These are phyloP conservation scores for Phragmatobia fuliginosa DNA, from an alignment of 2,888 invertebrate species.

Conservation along the genomic window DNA sequence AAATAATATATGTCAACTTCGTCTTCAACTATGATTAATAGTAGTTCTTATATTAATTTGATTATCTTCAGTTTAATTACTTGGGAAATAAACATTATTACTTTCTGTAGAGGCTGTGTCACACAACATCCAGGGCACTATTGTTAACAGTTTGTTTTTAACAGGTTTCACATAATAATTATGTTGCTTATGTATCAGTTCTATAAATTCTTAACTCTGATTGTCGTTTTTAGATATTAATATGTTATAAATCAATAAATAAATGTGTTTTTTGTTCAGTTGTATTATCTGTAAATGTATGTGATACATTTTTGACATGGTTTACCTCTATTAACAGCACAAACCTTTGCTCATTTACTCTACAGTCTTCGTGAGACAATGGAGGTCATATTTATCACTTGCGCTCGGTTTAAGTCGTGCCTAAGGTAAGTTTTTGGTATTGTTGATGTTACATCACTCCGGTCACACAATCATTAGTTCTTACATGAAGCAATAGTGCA, in stretches of 20 bases:
- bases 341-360: no score
- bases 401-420: no score
- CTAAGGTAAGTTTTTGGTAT: no score
- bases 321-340: no score
- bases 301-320: no score
- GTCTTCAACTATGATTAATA: constrained; percentile 18
- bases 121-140: constrained; percentile 22
- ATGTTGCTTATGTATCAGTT: constrained; percentile 42
- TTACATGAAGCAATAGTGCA: no score
- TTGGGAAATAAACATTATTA: constrained; percentile 19
- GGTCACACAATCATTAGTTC: no score
- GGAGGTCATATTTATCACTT: no score
- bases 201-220: constrained; percentile 38
- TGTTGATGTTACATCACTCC: no score
- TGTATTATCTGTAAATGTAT: constrained; percentile 18
- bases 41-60: constrained; percentile 24
- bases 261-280: constrained; percentile 42
- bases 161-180: constrained; percentile 16
- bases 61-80: not conserved
- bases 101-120: constrained; percentile 20
- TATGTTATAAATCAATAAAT: constrained; percentile 53
- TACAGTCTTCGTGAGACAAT: no score
- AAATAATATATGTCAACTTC: constrained; percentile 25
- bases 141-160: constrained; percentile 44
- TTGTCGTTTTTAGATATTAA: constrained; percentile 52